phyloP scores from a whole-genome alignment of 2,113 vertebrate genomes.

The Phycodurus eques region DNA sequence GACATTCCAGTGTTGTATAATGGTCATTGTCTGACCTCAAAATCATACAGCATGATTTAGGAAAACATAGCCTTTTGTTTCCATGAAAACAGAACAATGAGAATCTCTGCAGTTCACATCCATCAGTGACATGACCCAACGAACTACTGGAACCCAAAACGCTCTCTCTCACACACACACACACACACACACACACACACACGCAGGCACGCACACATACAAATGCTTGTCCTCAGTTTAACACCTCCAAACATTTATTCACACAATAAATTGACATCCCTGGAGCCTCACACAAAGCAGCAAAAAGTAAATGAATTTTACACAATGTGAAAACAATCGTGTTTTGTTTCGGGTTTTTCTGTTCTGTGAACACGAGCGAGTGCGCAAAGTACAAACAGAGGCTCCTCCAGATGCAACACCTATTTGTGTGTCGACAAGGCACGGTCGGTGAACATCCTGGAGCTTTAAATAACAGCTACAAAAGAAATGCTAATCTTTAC shows the following conservation, averaged over 20 bases:
- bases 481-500: slow-evolving; percentile 34
- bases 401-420: slow-evolving; percentile 65
- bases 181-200: background rate
- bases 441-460: slow-evolving; percentile 69
- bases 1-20: slow-evolving; percentile 69
- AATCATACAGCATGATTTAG: slow-evolving; percentile 65
- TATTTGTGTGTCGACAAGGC: slow-evolving; percentile 70
- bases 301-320: slow-evolving; percentile 27
- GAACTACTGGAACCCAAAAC: slow-evolving; percentile 19
- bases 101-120: slow-evolving; percentile 64
- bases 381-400: slow-evolving; percentile 42
- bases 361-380: slow-evolving; percentile 35
- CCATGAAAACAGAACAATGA: slow-evolving; percentile 48
- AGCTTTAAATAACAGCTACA: slow-evolving; percentile 68
- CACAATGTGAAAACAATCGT: slow-evolving; percentile 21
- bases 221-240: slow-evolving; percentile 51
- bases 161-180: background rate
- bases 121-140: slow-evolving; percentile 42
- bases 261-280: slow-evolving; percentile 33
- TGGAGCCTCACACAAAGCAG: slow-evolving; percentile 56
- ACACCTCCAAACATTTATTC: slow-evolving; percentile 50
- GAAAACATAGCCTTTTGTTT: slow-evolving; percentile 53
- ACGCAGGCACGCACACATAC: background rate
- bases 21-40: slow-evolving; percentile 49
- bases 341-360: slow-evolving; percentile 8